These are phyloP conservation scores for Pimpla rufipes DNA, from an alignment of 2,888 invertebrate species.

Conservation along the genomic window DNA sequence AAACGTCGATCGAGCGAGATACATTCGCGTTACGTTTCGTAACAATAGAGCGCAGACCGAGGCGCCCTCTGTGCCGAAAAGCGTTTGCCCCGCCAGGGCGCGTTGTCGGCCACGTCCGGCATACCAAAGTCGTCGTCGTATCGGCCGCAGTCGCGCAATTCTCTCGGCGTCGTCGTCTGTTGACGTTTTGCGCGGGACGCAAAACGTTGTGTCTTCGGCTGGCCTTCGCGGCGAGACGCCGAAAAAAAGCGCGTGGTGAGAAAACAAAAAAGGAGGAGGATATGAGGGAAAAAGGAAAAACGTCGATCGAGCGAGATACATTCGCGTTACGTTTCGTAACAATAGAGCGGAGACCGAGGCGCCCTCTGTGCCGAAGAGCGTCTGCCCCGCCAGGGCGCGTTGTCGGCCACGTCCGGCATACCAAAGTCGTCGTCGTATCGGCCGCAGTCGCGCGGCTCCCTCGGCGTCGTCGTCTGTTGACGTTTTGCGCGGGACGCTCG, in stretches of 20 bases:
- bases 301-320: not conserved
- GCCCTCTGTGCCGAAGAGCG: not conserved
- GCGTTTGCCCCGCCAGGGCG: too few relatives aligned
- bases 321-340: not conserved
- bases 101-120: too few relatives aligned
- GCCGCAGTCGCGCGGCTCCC: not conserved
- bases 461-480: not conserved
- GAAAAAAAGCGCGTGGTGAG: not conserved
- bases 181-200: too few relatives aligned
- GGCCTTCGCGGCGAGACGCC: too few relatives aligned
- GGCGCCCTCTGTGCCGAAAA: too few relatives aligned
- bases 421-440: not conserved
- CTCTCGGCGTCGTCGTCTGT: too few relatives aligned
- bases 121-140: too few relatives aligned
- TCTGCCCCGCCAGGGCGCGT: not conserved
- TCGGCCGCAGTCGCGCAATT: too few relatives aligned
- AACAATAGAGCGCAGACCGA: too few relatives aligned
- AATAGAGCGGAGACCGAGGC: not conserved
- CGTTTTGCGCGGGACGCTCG: not conserved
- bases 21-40: constrained; percentile 10
- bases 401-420: not conserved
- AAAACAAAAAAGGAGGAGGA: not conserved
- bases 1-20: not conserved
- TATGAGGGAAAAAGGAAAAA: not conserved
- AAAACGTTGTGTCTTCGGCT: too few relatives aligned